Base-by-base conservation (phyloP, 2,888 invertebrate species). In the Bembecia ichneumoniformis region DNA sequence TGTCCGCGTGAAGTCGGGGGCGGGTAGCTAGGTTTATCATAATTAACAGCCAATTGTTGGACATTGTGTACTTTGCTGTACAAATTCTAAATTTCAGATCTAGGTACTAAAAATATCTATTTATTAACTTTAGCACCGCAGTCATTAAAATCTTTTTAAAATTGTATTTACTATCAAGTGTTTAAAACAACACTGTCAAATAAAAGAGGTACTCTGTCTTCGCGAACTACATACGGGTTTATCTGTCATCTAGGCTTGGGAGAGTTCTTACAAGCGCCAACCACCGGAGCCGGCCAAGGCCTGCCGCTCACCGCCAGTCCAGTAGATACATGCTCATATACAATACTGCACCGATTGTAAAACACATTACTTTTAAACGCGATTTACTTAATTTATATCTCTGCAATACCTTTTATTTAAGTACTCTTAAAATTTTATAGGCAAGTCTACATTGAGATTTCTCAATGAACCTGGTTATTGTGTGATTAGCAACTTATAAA, bases 271-370 rank as follows among this genome's bases (percentile, higher is more conserved):
- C 60, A 53, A 56, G 62, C 58, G 58, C 54, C 55, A 53, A 28
- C 40, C 40, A 14, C 40, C 56, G 53, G 54, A 58, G 51, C 55
- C 51, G 51, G 52, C 60, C 73, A 76, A 76, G 77, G 76, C 66
- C 59, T 55, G 48, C 68, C 78, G 56, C 54, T 77, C 77, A 71
- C 74, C 61, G 40, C 3, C 13, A 3, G 3, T 2, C 4, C 28
- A 28, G 28, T 40, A 40, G 5, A 14, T 40, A 40, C 40, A 40
- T n/a, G 3, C 3, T 28, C 40, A n/a, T 40, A 40, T 40, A n/a
- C 14, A 40, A 40, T 28, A 28, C 28, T 28, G 28, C 28, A 28
- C 40, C 11, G 40, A 40, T 40, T 40, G 40, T 40, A 40, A 40
- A 40, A 40, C 14, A 14, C 14, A 40, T 40, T 40, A 40, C 40